A percentile compares a stretch with the other conserved stretches of the same genome.
Conservation (phyloP, 2,888 invertebrate species). For the Dendrolimus houi region DNA sequence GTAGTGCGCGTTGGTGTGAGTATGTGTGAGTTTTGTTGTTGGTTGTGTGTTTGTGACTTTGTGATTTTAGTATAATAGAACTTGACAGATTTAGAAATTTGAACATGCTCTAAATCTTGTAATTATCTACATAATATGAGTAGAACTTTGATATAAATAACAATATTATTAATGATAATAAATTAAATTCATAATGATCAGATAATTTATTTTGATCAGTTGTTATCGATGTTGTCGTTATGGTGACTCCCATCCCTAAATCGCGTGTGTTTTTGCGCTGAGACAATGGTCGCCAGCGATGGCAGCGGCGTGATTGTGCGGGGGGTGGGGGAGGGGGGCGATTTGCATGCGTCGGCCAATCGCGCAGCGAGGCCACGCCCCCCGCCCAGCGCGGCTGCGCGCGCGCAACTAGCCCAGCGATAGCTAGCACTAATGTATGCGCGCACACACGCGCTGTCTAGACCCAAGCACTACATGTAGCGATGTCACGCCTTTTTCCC, state of each 20-base stretch:
- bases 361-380: conserved; percentile 35
- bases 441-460: not conserved
- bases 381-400: conserved; percentile 8
- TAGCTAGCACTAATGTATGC: conserved; percentile 21
- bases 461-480: not conserved
- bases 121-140: too few species aligned
- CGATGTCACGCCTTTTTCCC: not conserved
- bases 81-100: too few species aligned
- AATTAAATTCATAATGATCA: not conserved
- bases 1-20: too few species aligned
- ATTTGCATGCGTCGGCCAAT: conserved; percentile 66
- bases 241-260: not conserved
- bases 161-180: too few species aligned
- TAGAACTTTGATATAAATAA: too few species aligned
- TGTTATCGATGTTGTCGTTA: not conserved
- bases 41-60: too few species aligned
- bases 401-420: conserved; percentile 1
- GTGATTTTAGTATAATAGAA: too few species aligned
- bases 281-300: conserved; percentile 44
- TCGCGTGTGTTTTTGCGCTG: conserved; percentile 31
- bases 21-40: too few species aligned
- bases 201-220: not conserved
- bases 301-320: conserved; percentile 40
- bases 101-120: too few species aligned
- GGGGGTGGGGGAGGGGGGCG: conserved; percentile 41